Evolutionary conservation across 2,113 vertebrate genomes (phyloP).

Genomic region (Mustela nigripes): DNA sequence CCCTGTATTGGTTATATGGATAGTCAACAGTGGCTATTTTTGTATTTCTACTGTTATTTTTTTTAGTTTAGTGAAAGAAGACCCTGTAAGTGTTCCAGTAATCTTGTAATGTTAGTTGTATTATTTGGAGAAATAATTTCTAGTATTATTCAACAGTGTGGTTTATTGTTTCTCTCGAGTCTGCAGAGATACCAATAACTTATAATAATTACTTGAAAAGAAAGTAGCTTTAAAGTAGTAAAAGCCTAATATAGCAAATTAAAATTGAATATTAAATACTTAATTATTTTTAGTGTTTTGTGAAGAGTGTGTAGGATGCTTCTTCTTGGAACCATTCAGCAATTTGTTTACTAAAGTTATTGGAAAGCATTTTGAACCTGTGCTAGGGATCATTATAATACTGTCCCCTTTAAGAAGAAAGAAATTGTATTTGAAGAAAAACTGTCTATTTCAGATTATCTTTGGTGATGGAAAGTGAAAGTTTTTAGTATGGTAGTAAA

Average conservation of each 20-base stretch:
- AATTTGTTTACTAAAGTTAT: constrained; percentile 60
- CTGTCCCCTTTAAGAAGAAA: constrained; percentile 38
- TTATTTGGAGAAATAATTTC: constrained; percentile 65
- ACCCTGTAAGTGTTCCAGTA: constrained; percentile 23
- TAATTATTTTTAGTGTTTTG: constrained; percentile 52
- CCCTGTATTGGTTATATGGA: background rate
- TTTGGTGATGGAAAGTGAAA: constrained; percentile 67
- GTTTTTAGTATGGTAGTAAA: constrained; percentile 62
- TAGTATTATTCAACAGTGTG: constrained; percentile 41
- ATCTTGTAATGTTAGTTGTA: constrained; percentile 28
- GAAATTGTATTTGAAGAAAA: constrained; percentile 51
- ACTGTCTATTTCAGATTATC: constrained; percentile 38
- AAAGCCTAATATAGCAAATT: constrained; percentile 30
- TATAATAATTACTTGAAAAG: constrained; percentile 37
- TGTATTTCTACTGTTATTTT: background rate
- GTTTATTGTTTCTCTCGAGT: constrained; percentile 62
- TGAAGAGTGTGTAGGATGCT: background rate
- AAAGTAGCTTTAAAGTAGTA: constrained; percentile 39
- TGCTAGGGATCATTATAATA: constrained; percentile 41
- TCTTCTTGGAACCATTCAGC: constrained; percentile 48
- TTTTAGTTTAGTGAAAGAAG: constrained; percentile 34
- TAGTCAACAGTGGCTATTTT: constrained; percentile 28
- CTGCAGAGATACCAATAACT: constrained; percentile 26
- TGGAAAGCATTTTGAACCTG: constrained; percentile 53
- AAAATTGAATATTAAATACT: constrained; percentile 40